These are phyloP conservation scores for Heterodera filipjevi DNA, from an alignment of 2,888 invertebrate genomes.

Conservation along the genomic window DNA sequence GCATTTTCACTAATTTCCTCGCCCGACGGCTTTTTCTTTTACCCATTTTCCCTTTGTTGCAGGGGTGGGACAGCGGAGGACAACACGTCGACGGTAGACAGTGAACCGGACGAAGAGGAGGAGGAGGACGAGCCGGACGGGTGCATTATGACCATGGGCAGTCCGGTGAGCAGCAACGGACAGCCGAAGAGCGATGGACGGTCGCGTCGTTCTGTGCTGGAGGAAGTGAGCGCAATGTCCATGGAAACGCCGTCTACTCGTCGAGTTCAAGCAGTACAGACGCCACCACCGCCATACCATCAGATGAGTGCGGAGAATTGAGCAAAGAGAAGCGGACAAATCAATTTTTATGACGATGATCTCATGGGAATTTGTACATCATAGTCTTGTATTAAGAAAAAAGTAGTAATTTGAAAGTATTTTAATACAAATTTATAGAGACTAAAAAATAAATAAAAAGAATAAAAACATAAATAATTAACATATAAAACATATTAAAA, in stretches of 20 bases:
- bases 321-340: background rate
- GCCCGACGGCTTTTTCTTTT: background rate
- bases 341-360: no score
- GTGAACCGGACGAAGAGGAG: conserved; percentile 18
- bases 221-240: background rate
- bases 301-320: conserved; percentile 9
- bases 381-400: no score
- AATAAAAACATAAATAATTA: no score
- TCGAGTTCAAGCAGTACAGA: conserved; percentile 1
- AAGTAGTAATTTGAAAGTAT: no score
- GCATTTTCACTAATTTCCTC: background rate
- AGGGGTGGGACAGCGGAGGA: background rate
- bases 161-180: conserved; percentile 24
- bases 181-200: background rate
- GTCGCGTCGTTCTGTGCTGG: background rate
- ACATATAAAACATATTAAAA: no score
- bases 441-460: no score
- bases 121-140: conserved; percentile 44
- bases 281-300: conserved; percentile 3
- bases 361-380: no score
- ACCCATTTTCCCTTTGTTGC: background rate
- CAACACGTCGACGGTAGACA: conserved; percentile 14
- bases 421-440: no score
- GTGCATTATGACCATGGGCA: conserved; percentile 45
- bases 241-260: background rate